Evolutionary conservation across 2,888 invertebrate genomes (phyloP), one percentile per base, ranked within the genome.

Genomic region (Malacosoma neustria): DNA sequence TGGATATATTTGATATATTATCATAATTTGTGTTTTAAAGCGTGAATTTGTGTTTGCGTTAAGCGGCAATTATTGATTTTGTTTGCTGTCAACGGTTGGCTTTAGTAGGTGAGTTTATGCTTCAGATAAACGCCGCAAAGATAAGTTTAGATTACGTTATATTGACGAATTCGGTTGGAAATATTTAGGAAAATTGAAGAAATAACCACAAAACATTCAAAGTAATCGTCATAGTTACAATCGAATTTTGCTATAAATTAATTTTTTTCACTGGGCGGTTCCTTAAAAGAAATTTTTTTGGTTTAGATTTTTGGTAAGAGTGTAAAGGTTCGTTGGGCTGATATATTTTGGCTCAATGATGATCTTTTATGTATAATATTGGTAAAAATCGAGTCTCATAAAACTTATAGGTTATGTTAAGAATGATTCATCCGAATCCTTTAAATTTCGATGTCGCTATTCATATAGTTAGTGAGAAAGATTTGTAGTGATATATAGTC

Each of bases 1-100:
- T 66, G 69, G 64, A 49, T 61, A 68, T n/a, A 60, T 51, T 47
- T 43, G 43, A 40, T 49, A 51, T 48, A 33, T 37, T 58, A 51
- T 50, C 40, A 47, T 43, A 44, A 48, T 41, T 51, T 49, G 39
- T 51, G 45, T 43, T 49, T 43, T 48, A 54, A 53, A 31, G 51
- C 62, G 54, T 44, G 45, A 30, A 43, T 45, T 48, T 45, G 43
- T 50, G 45, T 51, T 44, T 42, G 3, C 22, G 2, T 22, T 22
- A 22, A 22, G 32, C 29, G 29, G 39, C 11, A 37, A 40, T 43
- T 51, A 44, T 42, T 42, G 41, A 48, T 54, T 53, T 43, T 41
- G 39, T 44, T 50, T 39, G 6, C 22, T 34, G 43, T 39, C 40
- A 36, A 30, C 36, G 22, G 22, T 22, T 22, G 9, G 9, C 22